Conservation (phyloP, 2,797 vertebrate genomes). For the Sebastiscus tertius region DNA sequence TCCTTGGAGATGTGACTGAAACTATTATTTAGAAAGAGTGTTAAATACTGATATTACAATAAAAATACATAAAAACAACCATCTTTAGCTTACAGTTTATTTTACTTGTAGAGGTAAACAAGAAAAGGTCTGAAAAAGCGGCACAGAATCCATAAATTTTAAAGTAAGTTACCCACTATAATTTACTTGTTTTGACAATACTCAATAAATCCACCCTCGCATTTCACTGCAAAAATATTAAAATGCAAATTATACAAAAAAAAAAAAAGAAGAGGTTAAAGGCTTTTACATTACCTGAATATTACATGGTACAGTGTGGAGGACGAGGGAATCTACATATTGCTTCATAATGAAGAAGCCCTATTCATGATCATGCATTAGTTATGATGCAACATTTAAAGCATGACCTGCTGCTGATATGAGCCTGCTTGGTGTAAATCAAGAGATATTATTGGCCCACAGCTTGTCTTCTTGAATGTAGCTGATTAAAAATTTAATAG, state of each 20-base stretch:
- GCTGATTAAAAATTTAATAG: conserved; percentile 63
- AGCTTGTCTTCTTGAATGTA: conserved; percentile 52
- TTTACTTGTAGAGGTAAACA: neutral
- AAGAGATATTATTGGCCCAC: conserved; percentile 46
- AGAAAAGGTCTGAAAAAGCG: neutral
- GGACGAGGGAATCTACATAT: conserved; percentile 28
- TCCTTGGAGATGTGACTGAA: neutral
- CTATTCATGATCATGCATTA: conserved; percentile 63
- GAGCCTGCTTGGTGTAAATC: conserved; percentile 48
- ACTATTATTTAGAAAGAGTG: neutral
- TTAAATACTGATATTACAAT: neutral
- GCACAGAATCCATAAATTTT: neutral
- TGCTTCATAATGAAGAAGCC: conserved; percentile 55
- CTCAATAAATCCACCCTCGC: neutral
- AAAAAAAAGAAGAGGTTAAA: conserved; percentile 16
- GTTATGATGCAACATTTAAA: conserved; percentile 65
- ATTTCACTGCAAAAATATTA: conserved; percentile 4
- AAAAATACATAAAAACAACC: neutral
- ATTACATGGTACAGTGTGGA: conserved; percentile 31
- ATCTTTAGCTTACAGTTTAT: neutral
- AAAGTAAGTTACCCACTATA: neutral
- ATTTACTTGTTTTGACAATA: neutral
- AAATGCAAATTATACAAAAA: conserved; percentile 14
- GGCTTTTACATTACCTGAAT: conserved; percentile 38
- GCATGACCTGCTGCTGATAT: conserved; percentile 59